These are phyloP conservation scores for Crossocerus cetratus DNA, from an alignment of 2,888 invertebrate species.

Conservation along the genomic window DNA sequence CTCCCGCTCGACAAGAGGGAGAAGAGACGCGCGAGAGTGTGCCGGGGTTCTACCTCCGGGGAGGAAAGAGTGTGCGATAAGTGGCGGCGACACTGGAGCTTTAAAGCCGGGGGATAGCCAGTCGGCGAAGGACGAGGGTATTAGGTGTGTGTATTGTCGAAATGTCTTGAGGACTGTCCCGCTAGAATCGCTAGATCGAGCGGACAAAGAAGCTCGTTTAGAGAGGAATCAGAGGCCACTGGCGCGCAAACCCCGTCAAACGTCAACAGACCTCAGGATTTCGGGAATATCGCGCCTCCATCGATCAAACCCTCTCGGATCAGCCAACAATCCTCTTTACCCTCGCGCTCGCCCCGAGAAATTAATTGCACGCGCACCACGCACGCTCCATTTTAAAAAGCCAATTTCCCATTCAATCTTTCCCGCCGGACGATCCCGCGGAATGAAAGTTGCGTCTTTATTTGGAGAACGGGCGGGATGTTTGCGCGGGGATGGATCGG, in stretches of 20 bases:
- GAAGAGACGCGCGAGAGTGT: conserved; percentile 47
- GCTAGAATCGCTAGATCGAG: conserved; percentile 44
- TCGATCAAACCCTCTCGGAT: conserved; percentile 24
- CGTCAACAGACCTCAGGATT: conserved; percentile 38
- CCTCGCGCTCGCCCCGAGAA: too few species aligned
- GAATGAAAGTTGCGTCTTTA: too few species aligned
- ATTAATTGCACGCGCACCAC: too few species aligned
- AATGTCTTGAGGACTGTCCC: conserved; percentile 60
- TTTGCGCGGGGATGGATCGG: too few species aligned
- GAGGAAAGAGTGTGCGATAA: conserved; percentile 47
- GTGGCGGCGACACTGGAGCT: conserved; percentile 43
- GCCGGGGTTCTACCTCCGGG: conserved; percentile 22
- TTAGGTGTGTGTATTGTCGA: conserved; percentile 45
- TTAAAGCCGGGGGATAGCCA: conserved; percentile 9
- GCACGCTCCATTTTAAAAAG: too few species aligned
- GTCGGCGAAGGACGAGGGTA: conserved; percentile 21
- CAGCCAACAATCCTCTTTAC: too few species aligned
- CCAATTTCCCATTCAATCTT: too few species aligned
- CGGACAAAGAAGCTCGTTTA: conserved; percentile 60
- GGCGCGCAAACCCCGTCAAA: conserved; percentile 25
- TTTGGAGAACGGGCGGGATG: too few species aligned
- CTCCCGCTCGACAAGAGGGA: conserved; percentile 40
- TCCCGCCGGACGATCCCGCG: too few species aligned
- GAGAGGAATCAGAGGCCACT: conserved; percentile 45
- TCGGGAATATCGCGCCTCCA: conserved; percentile 45